A percentile compares a stretch with the other conserved stretches of the same genome.
Evolutionary conservation across 2,113 vertebrate species (phyloP).

Genomic region (Dicerorhinus sumatrensis): DNA sequence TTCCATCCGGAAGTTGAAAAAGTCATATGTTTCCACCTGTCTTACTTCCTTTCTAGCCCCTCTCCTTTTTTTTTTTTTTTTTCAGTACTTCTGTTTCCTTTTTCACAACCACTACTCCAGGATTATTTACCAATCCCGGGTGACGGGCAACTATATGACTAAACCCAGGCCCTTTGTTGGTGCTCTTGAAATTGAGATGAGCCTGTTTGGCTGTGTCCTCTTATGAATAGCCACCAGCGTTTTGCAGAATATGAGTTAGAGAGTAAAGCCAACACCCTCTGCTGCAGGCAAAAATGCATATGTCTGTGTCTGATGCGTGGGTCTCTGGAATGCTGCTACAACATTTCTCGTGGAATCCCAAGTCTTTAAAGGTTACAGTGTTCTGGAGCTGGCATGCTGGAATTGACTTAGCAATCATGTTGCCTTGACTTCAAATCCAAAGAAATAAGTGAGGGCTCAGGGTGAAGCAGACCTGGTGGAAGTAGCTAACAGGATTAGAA

Average conservation of each 20-base stretch:
- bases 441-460: not conserved
- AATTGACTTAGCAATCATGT: slow-evolving; percentile 43
- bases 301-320: slow-evolving; percentile 52
- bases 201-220: not conserved
- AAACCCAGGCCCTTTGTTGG: not conserved
- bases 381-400: slow-evolving; percentile 45
- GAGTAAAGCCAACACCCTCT: not conserved
- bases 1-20: slow-evolving; percentile 79
- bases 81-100: slow-evolving; percentile 19
- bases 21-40: slow-evolving; percentile 69
- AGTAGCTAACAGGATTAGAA: slow-evolving; percentile 40
- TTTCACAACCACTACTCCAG: slow-evolving; percentile 35
- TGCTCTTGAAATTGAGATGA: slow-evolving; percentile 37
- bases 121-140: not conserved
- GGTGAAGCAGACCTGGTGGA: not conserved
- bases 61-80: not conserved
- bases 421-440: not conserved
- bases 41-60: slow-evolving; percentile 38
- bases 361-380: slow-evolving; percentile 61
- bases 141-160: not conserved
- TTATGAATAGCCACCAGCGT: not conserved
- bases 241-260: not conserved
- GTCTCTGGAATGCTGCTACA: slow-evolving; percentile 68
- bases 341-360: slow-evolving; percentile 64
- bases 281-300: slow-evolving; percentile 63